phyloP scores from a whole-genome alignment of 2,113 vertebrate genomes.

The Pleuronectes platessa region DNA sequence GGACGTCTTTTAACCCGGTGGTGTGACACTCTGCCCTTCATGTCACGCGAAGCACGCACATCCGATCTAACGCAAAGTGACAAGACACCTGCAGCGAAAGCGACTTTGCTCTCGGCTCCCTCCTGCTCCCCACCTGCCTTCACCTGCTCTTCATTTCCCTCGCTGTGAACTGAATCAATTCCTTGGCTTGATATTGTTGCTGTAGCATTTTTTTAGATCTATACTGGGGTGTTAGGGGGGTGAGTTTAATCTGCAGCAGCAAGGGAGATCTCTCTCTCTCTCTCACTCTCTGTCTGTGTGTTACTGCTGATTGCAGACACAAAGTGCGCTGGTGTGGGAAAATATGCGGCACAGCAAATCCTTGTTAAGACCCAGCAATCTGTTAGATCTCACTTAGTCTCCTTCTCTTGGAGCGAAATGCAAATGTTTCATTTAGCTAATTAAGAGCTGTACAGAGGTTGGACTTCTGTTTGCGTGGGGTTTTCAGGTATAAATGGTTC shows the following conservation, averaged over 20 bases:
- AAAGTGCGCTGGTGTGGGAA: slow-evolving; percentile 51
- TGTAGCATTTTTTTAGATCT: slow-evolving; percentile 47
- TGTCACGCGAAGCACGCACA: neutral
- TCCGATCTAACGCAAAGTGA: slow-evolving; percentile 44
- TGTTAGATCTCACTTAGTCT: slow-evolving; percentile 41
- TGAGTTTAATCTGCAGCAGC: slow-evolving; percentile 31
- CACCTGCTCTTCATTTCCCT: slow-evolving; percentile 21
- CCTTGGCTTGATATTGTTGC: slow-evolving; percentile 47
- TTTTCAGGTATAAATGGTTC: neutral
- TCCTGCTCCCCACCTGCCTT: slow-evolving; percentile 12
- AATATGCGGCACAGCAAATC: slow-evolving; percentile 57
- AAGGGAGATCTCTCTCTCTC: slow-evolving; percentile 17
- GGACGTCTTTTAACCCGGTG: slow-evolving; percentile 14
- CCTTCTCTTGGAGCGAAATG: slow-evolving; percentile 9
- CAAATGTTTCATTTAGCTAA: slow-evolving; percentile 45
- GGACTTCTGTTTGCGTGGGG: neutral
- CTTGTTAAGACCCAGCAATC: slow-evolving; percentile 54
- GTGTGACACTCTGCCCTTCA: slow-evolving; percentile 1
- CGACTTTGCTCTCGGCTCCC: slow-evolving; percentile 16
- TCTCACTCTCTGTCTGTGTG: slow-evolving; percentile 34
- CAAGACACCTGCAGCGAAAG: slow-evolving; percentile 39
- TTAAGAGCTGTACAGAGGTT: slow-evolving; percentile 3
- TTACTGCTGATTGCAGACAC: slow-evolving; percentile 61
- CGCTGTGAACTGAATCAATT: slow-evolving; percentile 34
- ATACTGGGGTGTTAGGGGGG: neutral